Percentiles rank a stretch among this genome's conserved stretches.
Evolutionary conservation across 2,113 vertebrate genomes (phyloP).

Genomic region (Fregata magnificens): DNA sequence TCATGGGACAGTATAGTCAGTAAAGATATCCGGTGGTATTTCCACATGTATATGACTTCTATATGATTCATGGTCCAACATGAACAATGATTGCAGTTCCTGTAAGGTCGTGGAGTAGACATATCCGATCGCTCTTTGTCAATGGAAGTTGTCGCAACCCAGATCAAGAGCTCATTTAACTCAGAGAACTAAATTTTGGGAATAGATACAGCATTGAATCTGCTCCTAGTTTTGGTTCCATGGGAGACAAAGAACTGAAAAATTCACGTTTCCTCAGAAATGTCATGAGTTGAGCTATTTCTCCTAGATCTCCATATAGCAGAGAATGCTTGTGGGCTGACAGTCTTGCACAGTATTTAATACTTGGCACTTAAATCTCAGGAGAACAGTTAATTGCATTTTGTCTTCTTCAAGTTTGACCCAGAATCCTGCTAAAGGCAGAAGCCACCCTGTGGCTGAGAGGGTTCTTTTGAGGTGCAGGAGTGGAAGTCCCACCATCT

Average conservation of each 20-base stretch:
- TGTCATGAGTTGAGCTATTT: neutral
- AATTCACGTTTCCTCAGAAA: neutral
- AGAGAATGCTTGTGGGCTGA: neutral
- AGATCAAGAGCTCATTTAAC: neutral
- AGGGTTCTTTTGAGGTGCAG: neutral
- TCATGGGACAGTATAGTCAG: neutral
- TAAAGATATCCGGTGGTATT: neutral
- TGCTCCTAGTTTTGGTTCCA: neutral
- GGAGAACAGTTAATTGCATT: neutral
- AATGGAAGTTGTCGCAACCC: neutral
- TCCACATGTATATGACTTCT: neutral
- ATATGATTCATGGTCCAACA: neutral
- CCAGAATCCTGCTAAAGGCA: neutral
- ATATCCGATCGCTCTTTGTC: accelerated
- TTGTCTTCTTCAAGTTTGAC: neutral
- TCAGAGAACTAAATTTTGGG: neutral
- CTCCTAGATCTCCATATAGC: neutral
- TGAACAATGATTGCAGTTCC: neutral
- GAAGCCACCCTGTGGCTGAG: neutral
- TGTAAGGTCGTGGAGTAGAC: neutral
- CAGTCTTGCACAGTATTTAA: neutral
- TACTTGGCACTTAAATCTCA: neutral
- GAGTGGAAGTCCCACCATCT: neutral
- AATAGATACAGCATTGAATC: neutral
- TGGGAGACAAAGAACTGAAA: neutral